A percentile compares a stretch with the other conserved stretches of the same genome.
Conservation (phyloP, 2,888 invertebrate genomes). For the Lepidochitona cinerea region DNA sequence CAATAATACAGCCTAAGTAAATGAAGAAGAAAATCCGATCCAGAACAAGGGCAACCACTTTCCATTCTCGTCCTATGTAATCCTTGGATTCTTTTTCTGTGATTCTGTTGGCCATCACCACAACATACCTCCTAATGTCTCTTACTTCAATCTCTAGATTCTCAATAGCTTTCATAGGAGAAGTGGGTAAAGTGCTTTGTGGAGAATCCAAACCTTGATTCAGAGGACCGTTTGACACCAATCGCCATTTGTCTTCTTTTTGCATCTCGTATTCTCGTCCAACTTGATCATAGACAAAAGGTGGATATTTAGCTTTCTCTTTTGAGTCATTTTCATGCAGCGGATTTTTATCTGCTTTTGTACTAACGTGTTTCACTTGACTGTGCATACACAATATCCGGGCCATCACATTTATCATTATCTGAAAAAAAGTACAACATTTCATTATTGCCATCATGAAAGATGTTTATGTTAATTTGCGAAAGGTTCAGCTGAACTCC, state of each 20-base stretch:
- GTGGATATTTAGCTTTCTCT: neutral
- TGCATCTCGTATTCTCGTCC: neutral
- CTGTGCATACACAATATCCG: constrained; percentile 32
- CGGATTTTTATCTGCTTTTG: neutral
- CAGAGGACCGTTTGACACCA: neutral
- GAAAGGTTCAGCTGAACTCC: no score
- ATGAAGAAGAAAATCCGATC: constrained; percentile 67
- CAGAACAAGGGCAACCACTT: constrained; percentile 66
- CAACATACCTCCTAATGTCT: constrained; percentile 57
- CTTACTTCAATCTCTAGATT: constrained; percentile 58
- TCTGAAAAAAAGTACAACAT: no score
- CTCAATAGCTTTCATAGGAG: neutral
- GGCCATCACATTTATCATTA: constrained; percentile 34
- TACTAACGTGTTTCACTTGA: neutral
- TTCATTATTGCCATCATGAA: no score
- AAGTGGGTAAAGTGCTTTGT: no score
- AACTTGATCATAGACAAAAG: neutral
- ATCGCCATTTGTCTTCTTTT: constrained; percentile 26
- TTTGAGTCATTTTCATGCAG: neutral
- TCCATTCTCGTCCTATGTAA: constrained; percentile 63
- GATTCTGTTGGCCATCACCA: constrained; percentile 50
- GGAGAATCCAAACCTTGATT: neutral
- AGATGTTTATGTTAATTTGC: no score
- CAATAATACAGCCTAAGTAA: constrained; percentile 61
- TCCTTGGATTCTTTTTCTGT: constrained; percentile 55